Percentiles rank a stretch among this genome's conserved stretches.
These are phyloP conservation scores for Diogma glabrata DNA, from an alignment of 2,888 invertebrate species.

Conservation along the genomic window DNA sequence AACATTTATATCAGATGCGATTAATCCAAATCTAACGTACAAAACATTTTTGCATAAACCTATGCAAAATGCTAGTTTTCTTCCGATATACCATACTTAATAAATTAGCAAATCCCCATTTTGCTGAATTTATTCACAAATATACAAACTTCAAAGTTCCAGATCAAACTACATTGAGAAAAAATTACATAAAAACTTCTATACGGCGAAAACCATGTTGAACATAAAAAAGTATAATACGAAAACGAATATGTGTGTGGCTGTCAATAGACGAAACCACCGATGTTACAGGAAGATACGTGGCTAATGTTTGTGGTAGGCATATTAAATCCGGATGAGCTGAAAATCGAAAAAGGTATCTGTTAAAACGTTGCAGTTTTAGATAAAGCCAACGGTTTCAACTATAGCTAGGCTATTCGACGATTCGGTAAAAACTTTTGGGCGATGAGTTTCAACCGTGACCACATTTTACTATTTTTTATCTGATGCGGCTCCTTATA, in stretches of 20 bases:
- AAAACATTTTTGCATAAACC: not conserved
- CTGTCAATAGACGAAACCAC: not conserved
- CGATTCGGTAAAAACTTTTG: constrained; percentile 8
- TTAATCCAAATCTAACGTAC: not conserved
- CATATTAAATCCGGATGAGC: not conserved
- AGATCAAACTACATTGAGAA: not conserved
- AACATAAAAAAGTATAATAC: not conserved
- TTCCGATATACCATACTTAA: not conserved
- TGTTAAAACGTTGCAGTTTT: constrained; percentile 11
- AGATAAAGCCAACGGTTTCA: constrained; percentile 12
- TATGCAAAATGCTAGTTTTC: constrained; percentile 1
- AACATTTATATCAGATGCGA: not conserved
- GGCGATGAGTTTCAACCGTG: not conserved
- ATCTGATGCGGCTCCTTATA: constrained; percentile 19
- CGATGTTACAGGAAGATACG: not conserved
- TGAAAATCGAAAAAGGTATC: constrained; percentile 1
- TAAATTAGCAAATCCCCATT: not conserved
- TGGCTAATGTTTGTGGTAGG: not conserved
- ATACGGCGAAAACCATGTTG: not conserved
- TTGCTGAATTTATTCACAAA: not conserved
- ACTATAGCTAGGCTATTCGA: constrained; percentile 13
- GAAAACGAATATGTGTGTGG: not conserved
- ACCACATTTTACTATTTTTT: constrained; percentile 7
- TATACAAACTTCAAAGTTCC: constrained; percentile 11
- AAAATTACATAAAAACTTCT: not conserved